phyloP scores from a whole-genome alignment of 2,797 vertebrate species.

The Sebastes glaucus region DNA sequence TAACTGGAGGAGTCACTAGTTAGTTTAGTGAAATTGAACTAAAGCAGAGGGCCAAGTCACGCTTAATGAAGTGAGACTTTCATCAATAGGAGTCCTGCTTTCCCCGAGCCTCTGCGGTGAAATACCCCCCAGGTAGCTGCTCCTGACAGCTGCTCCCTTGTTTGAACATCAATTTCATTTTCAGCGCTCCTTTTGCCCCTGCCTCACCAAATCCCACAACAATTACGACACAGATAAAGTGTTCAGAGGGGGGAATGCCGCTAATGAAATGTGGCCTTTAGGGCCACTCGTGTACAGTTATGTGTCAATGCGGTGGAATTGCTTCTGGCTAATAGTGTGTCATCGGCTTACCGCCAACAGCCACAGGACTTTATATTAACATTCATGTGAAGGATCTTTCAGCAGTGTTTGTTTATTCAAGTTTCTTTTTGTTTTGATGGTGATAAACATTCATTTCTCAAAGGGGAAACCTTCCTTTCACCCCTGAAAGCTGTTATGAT shows the following conservation, averaged over 20 bases:
- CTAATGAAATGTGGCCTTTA: conserved; percentile 72
- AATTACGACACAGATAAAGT: conserved; percentile 70
- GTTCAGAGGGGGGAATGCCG: conserved; percentile 44
- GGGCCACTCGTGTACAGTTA: conserved; percentile 44
- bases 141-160: conserved; percentile 74
- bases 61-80: conserved; percentile 50
- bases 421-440: not conserved
- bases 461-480: not conserved
- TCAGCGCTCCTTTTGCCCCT: conserved; percentile 48
- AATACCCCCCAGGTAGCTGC: conserved; percentile 55
- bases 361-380: conserved; percentile 10
- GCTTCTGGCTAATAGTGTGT: conserved; percentile 48
- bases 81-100: conserved; percentile 33
- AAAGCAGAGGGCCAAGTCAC: conserved; percentile 10
- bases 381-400: not conserved
- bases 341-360: conserved; percentile 21
- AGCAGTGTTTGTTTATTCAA: not conserved
- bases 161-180: conserved; percentile 79
- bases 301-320: conserved; percentile 44
- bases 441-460: not conserved
- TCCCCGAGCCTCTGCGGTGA: not conserved
- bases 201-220: conserved; percentile 70
- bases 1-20: conserved; percentile 37
- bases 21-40: conserved; percentile 26
- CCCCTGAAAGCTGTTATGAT: not conserved